Evolutionary conservation across 2,797 vertebrate genomes (phyloP).

Genomic region (Chrysocyon brachyurus): DNA sequence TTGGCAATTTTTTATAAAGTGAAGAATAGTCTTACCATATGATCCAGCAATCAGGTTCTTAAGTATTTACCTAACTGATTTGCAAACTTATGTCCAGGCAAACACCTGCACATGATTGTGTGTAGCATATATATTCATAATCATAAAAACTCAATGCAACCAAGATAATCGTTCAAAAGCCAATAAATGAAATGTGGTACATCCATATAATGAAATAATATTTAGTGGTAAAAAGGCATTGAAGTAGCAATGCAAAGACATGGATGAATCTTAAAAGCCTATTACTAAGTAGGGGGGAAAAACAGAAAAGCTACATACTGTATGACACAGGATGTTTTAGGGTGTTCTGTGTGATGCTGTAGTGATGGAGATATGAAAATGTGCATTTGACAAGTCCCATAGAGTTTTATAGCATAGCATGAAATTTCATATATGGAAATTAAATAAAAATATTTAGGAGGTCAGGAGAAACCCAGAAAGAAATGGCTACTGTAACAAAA

Average conservation of each 20-base stretch:
- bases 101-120: background rate
- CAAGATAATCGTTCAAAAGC: background rate
- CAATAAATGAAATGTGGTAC: background rate
- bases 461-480: background rate
- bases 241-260: background rate
- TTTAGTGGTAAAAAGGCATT: conserved; percentile 9
- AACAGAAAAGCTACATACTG: background rate
- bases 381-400: background rate
- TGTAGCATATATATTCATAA: conserved; percentile 19
- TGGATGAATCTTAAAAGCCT: background rate
- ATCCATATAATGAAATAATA: background rate
- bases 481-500: background rate
- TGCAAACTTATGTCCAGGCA: background rate
- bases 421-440: background rate
- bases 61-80: conserved; percentile 8
- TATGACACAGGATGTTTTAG: background rate
- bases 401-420: background rate
- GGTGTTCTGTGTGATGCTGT: background rate
- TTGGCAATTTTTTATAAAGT: conserved; percentile 14
- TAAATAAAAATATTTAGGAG: background rate
- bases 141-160: background rate
- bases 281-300: background rate
- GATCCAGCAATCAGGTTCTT: background rate
- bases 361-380: background rate
- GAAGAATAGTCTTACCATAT: conserved; percentile 3